phyloP scores from a whole-genome alignment of 2,797 vertebrate genomes.

The Dendrocincla tyrannina region DNA sequence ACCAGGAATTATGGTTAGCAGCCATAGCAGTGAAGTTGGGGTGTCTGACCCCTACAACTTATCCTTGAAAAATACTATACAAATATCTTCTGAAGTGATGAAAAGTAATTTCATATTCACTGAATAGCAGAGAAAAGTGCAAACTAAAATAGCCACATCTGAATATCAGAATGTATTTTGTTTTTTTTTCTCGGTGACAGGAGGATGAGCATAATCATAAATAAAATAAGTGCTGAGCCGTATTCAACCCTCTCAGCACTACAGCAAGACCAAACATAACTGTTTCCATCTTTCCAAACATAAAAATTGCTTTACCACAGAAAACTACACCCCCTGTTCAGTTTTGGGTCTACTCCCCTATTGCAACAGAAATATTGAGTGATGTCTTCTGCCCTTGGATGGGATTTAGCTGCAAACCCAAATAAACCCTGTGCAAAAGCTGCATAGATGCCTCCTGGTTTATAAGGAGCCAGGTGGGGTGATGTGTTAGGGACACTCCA shows the following conservation, averaged over 20 bases:
- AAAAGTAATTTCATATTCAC: slow-evolving; percentile 31
- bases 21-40: background rate
- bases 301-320: background rate
- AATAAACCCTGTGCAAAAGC: background rate
- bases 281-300: background rate
- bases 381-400: background rate
- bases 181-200: background rate
- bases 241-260: slow-evolving; percentile 17
- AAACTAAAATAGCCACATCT: slow-evolving; percentile 39
- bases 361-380: background rate
- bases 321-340: background rate
- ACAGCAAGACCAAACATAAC: background rate
- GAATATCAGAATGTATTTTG: slow-evolving; percentile 38
- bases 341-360: background rate
- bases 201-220: background rate
- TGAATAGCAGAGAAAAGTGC: slow-evolving; percentile 11
- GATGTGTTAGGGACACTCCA: background rate
- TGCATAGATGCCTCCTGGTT: background rate
- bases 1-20: slow-evolving; percentile 39
- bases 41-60: slow-evolving; percentile 11
- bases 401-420: background rate
- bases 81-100: slow-evolving; percentile 2
- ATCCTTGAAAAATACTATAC: background rate
- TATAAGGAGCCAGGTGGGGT: background rate
- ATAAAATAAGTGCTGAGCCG: background rate